phyloP scores from a whole-genome alignment of 37 sponge, comb jelly and placozoan species.

The Corticium candelabrum region DNA sequence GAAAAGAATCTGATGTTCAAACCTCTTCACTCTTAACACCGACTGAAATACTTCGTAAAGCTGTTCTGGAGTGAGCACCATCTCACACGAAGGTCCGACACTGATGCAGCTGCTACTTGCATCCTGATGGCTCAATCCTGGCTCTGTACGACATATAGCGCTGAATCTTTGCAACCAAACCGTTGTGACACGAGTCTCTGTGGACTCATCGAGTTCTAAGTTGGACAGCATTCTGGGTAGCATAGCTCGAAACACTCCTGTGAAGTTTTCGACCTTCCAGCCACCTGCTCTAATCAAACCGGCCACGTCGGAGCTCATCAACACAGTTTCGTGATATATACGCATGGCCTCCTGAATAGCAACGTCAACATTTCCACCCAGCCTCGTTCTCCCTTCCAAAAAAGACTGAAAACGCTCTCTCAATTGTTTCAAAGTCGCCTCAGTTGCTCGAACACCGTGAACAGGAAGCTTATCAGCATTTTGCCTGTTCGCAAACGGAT shows the following conservation, averaged over 20 bases:
- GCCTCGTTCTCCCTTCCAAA: neutral
- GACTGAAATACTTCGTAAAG: conserved; percentile 54
- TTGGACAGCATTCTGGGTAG: neutral
- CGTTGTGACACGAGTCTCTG: neutral
- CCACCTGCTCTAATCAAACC: neutral
- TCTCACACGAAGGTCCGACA: neutral
- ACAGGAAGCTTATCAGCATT: conserved; percentile 25
- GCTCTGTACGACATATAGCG: neutral
- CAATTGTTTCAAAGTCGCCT: neutral
- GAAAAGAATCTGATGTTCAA: conserved; percentile 38
- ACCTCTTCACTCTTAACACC: conserved; percentile 27
- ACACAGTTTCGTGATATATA: neutral
- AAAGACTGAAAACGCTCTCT: neutral
- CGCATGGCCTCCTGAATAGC: neutral
- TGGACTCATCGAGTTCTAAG: neutral
- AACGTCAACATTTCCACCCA: neutral
- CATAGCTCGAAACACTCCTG: neutral
- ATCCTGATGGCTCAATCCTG: neutral
- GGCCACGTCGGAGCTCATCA: neutral
- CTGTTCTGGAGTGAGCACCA: conserved; percentile 5
- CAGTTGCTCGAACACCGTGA: conserved; percentile 18
- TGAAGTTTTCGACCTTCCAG: neutral
- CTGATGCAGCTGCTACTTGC: neutral
- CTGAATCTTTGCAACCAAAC: neutral
- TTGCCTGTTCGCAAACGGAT: conserved; percentile 48